Conservation (phyloP, 2,888 invertebrate genomes). For the Chirona hameri region DNA sequence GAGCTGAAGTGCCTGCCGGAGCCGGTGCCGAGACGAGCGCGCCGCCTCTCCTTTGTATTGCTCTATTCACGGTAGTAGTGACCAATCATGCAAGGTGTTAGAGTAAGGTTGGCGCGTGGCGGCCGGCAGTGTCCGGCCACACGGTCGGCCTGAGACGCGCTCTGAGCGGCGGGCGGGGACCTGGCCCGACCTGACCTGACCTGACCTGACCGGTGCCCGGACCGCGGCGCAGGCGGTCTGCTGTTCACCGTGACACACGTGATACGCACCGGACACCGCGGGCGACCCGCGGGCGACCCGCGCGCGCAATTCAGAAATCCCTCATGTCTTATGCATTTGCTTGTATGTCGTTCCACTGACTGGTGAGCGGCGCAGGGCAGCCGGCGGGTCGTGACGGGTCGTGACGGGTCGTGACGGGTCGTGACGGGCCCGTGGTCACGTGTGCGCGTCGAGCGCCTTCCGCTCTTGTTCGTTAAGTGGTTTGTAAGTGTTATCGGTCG, state of each 20-base stretch:
- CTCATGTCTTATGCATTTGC: background rate
- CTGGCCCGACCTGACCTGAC: too few species aligned
- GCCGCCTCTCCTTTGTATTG: background rate
- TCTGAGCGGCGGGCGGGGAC: background rate
- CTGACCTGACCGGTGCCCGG: too few species aligned
- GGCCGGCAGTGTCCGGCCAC: too few species aligned
- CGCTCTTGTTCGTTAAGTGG: background rate
- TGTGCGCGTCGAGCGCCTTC: too few species aligned
- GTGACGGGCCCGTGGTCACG: too few species aligned
- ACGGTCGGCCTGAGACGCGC: background rate
- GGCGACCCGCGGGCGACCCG: too few species aligned
- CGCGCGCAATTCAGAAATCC: background rate
- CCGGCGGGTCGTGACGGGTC: too few species aligned
- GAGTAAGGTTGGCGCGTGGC: background rate
- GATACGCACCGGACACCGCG: too few species aligned
- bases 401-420: background rate
- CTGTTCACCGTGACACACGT: too few species aligned
- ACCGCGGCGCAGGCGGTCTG: too few species aligned
- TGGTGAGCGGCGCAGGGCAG: background rate
- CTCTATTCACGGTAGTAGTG: background rate
- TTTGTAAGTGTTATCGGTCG: constrained; percentile 23
- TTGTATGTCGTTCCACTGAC: background rate
- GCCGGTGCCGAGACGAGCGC: background rate
- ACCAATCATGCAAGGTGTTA: background rate
- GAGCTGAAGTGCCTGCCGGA: background rate